Evolutionary conservation across 1,140 invertebrate genomes (phyloP).

Genomic region (Drosophila mayri): DNA sequence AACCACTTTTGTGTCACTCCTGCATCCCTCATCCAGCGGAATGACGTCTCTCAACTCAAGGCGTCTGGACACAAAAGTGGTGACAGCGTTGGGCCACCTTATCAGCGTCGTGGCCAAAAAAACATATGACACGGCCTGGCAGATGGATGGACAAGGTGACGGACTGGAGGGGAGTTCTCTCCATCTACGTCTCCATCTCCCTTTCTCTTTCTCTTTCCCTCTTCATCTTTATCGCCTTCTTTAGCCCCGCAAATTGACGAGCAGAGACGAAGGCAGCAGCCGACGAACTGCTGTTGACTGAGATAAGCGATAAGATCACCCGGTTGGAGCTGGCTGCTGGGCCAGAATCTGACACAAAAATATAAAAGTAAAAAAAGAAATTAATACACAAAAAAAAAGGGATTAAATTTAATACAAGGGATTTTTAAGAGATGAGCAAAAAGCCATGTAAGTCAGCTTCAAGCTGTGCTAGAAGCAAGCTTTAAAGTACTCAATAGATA

Average conservation of each 20-base stretch:
- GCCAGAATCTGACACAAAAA: slow-evolving; percentile 3
- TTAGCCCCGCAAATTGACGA: not conserved
- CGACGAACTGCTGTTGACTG: slow-evolving; percentile 24
- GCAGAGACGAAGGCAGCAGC: not conserved
- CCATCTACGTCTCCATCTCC: not conserved
- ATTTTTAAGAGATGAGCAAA: no score
- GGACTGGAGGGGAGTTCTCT: not conserved
- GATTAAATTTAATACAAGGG: not conserved
- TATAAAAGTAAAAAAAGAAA: not conserved
- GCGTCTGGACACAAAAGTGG: slow-evolving; percentile 64
- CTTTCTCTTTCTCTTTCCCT: not conserved
- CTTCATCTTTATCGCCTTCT: not conserved
- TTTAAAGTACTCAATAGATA: no score
- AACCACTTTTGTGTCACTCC: slow-evolving; percentile 7
- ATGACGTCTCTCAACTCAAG: slow-evolving; percentile 29
- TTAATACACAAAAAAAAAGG: not conserved
- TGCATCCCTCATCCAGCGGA: slow-evolving; percentile 20
- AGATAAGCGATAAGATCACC: slow-evolving; percentile 42
- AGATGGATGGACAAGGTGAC: slow-evolving; percentile 7
- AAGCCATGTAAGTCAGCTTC: no score
- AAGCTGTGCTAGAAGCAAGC: no score
- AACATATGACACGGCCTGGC: slow-evolving; percentile 18
- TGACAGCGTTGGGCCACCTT: slow-evolving; percentile 55
- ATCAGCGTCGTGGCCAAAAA: slow-evolving; percentile 61
- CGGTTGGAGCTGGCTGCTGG: slow-evolving; percentile 19